Evolutionary conservation across 2,797 vertebrate species (phyloP).

Genomic region (Aplochiton taeniatus): DNA sequence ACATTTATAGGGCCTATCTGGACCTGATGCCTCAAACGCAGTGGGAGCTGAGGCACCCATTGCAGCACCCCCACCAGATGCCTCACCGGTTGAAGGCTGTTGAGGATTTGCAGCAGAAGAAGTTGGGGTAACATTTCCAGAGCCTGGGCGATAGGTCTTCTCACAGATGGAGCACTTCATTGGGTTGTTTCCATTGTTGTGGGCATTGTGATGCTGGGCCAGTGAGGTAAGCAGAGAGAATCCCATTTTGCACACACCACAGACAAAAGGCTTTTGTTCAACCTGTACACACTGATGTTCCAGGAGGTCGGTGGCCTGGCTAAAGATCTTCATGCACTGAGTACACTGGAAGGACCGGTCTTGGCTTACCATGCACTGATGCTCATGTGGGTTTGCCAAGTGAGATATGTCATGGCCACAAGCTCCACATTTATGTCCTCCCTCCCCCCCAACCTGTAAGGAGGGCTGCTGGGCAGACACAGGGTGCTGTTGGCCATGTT

Average conservation of each 20-base stretch:
- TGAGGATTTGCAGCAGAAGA: slow-evolving; percentile 76
- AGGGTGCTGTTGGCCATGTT: slow-evolving; percentile 66
- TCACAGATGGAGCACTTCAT: slow-evolving; percentile 98
- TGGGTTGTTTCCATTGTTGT: slow-evolving; percentile 82
- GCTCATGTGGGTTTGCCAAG: slow-evolving; percentile 91
- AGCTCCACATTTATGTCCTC: slow-evolving; percentile 87
- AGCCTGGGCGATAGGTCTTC: slow-evolving; percentile 89
- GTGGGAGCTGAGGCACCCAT: slow-evolving; percentile 72
- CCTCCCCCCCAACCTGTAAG: slow-evolving; percentile 75
- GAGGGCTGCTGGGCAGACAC: slow-evolving; percentile 47
- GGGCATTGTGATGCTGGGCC: slow-evolving; percentile 93
- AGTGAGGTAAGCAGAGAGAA: slow-evolving; percentile 94
- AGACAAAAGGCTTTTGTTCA: slow-evolving; percentile 97
- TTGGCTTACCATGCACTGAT: slow-evolving; percentile 93
- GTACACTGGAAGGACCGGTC: slow-evolving; percentile 97
- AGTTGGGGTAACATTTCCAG: slow-evolving; percentile 73
- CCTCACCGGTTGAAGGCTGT: slow-evolving; percentile 76
- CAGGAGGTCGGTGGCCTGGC: slow-evolving; percentile 93
- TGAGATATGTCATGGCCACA: slow-evolving; percentile 93
- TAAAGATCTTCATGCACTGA: slow-evolving; percentile 98
- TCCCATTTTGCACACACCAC: slow-evolving; percentile 96
- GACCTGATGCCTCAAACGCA: slow-evolving; percentile 68
- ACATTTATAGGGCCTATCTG: slow-evolving; percentile 92
- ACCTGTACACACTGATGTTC: slow-evolving; percentile 96
- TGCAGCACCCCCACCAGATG: slow-evolving; percentile 66